Percentiles rank a stretch among this genome's conserved stretches.
Evolutionary conservation across 2,113 vertebrate species (phyloP).

Genomic region (Dromaius novaehollandiae): DNA sequence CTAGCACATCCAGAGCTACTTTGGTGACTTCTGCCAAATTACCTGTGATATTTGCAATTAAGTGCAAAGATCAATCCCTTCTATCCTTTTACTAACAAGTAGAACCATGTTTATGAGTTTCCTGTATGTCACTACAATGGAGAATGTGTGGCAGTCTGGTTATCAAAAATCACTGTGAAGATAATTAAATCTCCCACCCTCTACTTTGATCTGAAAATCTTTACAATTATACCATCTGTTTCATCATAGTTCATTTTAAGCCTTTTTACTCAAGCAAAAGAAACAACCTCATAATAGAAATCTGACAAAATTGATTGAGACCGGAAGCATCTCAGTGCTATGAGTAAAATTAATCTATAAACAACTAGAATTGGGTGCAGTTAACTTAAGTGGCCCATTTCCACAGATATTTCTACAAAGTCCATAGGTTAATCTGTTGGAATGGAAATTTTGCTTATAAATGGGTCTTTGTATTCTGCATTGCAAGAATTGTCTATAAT

Average conservation of each 20-base stretch:
- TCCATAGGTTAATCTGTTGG: neutral
- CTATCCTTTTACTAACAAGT: neutral
- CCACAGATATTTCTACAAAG: neutral
- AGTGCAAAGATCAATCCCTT: neutral
- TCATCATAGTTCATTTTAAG: neutral
- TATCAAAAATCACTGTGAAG: neutral
- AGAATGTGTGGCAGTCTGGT: neutral
- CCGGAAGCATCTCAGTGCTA: neutral
- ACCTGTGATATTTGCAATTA: neutral
- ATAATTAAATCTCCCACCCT: neutral
- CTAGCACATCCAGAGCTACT: neutral
- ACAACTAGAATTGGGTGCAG: neutral
- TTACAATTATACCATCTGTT: neutral
- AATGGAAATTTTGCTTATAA: neutral
- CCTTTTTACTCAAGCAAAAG: conserved; percentile 8
- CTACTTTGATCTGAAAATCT: neutral
- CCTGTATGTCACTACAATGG: neutral
- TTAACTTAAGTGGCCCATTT: neutral
- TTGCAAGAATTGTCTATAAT: neutral
- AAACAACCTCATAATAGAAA: neutral
- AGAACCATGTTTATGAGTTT: neutral
- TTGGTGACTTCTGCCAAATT: neutral
- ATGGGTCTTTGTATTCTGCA: neutral
- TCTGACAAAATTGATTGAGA: neutral
- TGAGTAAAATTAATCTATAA: neutral